phyloP scores from a whole-genome alignment of 1,140 invertebrate genomes.

The Conus betulinus region DNA sequence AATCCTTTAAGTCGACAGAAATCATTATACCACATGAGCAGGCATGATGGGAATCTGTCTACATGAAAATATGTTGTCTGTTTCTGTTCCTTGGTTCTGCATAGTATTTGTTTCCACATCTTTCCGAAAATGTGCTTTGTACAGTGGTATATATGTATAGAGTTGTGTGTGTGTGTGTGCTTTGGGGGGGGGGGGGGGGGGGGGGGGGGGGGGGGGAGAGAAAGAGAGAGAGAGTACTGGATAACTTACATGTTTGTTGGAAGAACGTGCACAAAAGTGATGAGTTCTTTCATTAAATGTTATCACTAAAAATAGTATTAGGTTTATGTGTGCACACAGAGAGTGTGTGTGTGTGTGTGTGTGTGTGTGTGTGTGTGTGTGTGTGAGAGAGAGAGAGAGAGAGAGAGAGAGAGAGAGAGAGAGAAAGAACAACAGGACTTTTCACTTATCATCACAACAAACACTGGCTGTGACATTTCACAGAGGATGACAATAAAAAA shows the following conservation, averaged over 20 bases:
- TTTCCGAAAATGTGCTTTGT: background rate
- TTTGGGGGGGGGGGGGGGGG: no score
- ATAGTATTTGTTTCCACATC: background rate
- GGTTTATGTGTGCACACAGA: no score
- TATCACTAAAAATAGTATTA: no score
- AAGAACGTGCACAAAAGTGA: no score
- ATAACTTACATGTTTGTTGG: no score
- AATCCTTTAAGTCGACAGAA: background rate
- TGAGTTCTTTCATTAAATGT: no score
- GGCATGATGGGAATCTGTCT: background rate
- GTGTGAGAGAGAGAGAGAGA: constrained; percentile 12
- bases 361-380: constrained; percentile 15
- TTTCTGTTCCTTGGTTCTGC: background rate
- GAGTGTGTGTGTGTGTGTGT: background rate
- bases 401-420: constrained; percentile 9
- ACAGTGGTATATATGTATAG: background rate
- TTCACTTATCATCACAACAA: background rate
- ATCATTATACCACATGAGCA: background rate
- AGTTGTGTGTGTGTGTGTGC: no score
- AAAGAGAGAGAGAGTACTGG: no score
- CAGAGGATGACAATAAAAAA: background rate
- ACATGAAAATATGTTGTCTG: no score
- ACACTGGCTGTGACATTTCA: background rate
- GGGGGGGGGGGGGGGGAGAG: no score
- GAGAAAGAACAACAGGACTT: background rate